These are phyloP conservation scores for Alligator sinensis DNA, from an alignment of 2,113 vertebrate genomes.

Conservation along the genomic window DNA sequence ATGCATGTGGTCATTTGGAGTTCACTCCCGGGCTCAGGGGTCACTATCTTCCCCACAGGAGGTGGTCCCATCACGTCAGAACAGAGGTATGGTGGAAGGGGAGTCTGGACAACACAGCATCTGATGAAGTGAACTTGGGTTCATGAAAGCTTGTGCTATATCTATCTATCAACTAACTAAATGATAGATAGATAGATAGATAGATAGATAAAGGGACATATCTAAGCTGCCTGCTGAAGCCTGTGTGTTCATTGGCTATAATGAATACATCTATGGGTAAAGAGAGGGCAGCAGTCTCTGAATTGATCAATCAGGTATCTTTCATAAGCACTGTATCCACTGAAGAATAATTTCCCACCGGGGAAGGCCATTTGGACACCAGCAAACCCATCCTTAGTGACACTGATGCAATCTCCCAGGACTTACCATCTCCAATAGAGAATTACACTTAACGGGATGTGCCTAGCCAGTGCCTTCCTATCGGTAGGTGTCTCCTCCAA, in stretches of 20 bases:
- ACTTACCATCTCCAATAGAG: neutral
- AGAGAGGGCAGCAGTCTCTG: neutral
- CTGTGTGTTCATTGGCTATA: neutral
- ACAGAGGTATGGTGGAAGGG: too few species aligned
- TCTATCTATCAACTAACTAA: too few species aligned
- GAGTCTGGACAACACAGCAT: too few species aligned
- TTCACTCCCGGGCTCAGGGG: neutral
- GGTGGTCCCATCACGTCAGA: neutral
- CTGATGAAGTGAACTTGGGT: too few species aligned
- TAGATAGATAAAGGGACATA: neutral
- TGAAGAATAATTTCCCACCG: neutral
- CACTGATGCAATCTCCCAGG: rapidly evolving
- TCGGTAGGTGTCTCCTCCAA: rapidly evolving
- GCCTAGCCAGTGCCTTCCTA: neutral
- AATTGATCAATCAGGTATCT: rapidly evolving
- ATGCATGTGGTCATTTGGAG: too few species aligned
- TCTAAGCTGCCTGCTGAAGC: neutral
- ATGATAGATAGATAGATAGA: too few species aligned
- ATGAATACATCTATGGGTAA: neutral
- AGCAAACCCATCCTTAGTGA: neutral
- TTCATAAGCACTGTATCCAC: neutral
- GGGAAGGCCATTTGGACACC: neutral
- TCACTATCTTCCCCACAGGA: neutral
- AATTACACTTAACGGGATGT: neutral
- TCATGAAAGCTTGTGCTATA: too few species aligned